phyloP scores from a whole-genome alignment of 2,113 vertebrate species.

The Hypocryptadius cinnamomeus region DNA sequence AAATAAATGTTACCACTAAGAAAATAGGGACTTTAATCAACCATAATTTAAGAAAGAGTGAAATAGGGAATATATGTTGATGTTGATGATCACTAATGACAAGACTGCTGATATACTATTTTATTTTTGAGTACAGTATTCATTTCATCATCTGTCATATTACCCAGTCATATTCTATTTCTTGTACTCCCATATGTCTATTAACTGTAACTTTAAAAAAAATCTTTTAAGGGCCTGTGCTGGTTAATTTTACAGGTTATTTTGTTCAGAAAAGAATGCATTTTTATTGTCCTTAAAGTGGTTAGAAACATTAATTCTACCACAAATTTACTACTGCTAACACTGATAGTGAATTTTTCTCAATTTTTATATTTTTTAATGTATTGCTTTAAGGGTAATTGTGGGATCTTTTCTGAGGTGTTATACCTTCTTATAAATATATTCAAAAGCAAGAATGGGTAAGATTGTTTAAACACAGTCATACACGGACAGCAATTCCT shows the following conservation, averaged over 20 bases:
- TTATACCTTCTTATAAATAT: not conserved
- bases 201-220: not conserved
- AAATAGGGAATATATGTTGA: not conserved
- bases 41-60: not conserved
- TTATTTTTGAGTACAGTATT: not conserved
- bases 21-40: not conserved
- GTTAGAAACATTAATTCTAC: not conserved
- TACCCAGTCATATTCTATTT: not conserved
- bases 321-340: not conserved
- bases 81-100: not conserved
- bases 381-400: not conserved
- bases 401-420: not conserved
- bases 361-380: not conserved
- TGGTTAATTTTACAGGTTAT: not conserved
- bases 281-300: not conserved
- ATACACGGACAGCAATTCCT: not conserved
- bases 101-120: not conserved
- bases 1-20: not conserved
- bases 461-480: not conserved
- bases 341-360: not conserved
- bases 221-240: not conserved
- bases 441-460: not conserved
- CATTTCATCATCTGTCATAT: not conserved
- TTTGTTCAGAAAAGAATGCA: not conserved
- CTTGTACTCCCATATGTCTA: not conserved